Base-by-base conservation (phyloP, 1,140 invertebrate genomes). In the Polyergus mexicanus region DNA sequence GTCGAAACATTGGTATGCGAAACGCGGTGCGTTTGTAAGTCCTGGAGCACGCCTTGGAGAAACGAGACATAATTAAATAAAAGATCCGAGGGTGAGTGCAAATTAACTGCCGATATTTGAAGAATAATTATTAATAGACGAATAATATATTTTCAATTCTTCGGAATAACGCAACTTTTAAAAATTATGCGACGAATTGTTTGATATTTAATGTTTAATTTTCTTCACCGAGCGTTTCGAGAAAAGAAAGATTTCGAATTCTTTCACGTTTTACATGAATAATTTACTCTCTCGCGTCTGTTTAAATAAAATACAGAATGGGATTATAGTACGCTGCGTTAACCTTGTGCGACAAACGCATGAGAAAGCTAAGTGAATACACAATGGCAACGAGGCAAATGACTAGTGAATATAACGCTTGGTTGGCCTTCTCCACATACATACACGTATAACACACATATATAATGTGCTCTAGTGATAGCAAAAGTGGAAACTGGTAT, bases 401-500 rank as follows among this genome's bases (percentile, higher is more conserved):
- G 78, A 72, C 54, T 74, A 47, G 78, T 22, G 78, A 83, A 72
- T 83, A 74, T 60, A 68, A 83, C 68, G 68, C 51, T 25, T 44
- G 66, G 68, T 62, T 74, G 54, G 78, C 68, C 78, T 83, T 74
- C 78, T 71, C 4, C 66, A 47, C 66, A 44, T n/a, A 44, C 38
- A 22, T 41, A 47, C 41, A 22, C 65, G 22, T n/a, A 11, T 22
- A n/a, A n/a, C n/a, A n/a, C n/a, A 68, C 65, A 41, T 38, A 22
- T 35, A n/a, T 8, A 44, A 22, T 54, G 22, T 80, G 76, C 44
- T 22, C 76, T 69, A 74, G 78, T 60, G 78, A 83, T 83, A 72
- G 78, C 68, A 83, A 83, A 83, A 83, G 78, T 74, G 68, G 78
- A 83, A 83, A 83, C 68, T 74, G 66, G 78, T 74, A 83, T 83